phyloP scores from a whole-genome alignment of 2,797 vertebrate species.

The Phrynocephalus vlangalii region DNA sequence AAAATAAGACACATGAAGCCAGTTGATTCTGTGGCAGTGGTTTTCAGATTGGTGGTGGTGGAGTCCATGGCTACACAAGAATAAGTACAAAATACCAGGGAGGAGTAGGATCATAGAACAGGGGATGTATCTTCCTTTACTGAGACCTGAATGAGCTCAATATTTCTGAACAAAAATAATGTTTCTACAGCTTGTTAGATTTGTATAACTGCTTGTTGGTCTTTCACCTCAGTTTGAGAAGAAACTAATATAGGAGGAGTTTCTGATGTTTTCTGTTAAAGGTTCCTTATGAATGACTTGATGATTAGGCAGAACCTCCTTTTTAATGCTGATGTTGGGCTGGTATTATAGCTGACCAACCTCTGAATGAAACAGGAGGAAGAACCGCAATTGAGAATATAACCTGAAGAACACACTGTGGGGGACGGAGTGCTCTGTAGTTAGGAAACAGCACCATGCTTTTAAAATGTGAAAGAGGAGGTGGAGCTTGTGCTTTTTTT shows the following conservation, averaged over 20 bases:
- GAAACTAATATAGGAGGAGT: not conserved
- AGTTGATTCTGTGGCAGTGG: not conserved
- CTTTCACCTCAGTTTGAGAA: not conserved
- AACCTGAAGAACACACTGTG: not conserved
- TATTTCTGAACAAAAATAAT: not conserved
- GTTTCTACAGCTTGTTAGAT: not conserved
- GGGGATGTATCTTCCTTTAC: no score
- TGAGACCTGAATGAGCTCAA: not conserved
- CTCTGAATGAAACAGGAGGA: not conserved
- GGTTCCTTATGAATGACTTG: not conserved
- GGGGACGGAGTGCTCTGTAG: not conserved
- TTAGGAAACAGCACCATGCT: not conserved
- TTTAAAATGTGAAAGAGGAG: not conserved
- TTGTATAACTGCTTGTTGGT: not conserved
- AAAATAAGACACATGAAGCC: not conserved
- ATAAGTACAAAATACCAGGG: not conserved
- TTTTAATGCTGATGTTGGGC: not conserved
- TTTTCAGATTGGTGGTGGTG: not conserved
- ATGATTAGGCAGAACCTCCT: not conserved
- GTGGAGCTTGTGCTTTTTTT: constrained; percentile 1
- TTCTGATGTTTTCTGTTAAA: not conserved
- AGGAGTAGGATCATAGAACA: not conserved
- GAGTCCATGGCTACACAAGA: not conserved
- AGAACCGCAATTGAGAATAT: not conserved
- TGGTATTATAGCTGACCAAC: not conserved